Conservation (phyloP, 1,140 invertebrate genomes). For the Drosophila triauraria region DNA sequence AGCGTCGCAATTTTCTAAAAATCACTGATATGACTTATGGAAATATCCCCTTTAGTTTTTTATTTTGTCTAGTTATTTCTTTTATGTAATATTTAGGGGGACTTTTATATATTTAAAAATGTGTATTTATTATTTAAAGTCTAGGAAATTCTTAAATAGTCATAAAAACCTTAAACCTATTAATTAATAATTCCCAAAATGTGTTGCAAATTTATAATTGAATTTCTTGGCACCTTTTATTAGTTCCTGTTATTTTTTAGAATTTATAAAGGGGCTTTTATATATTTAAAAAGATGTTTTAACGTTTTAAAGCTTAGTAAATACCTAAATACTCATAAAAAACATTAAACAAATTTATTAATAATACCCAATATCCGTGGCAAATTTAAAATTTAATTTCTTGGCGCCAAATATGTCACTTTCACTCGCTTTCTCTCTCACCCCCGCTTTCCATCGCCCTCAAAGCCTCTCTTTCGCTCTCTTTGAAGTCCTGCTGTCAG, state of each 20-base stretch:
- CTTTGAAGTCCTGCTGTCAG: slow-evolving; percentile 57
- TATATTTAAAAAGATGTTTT: too few species aligned
- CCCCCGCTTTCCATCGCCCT: slow-evolving; percentile 17
- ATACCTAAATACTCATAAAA: neutral
- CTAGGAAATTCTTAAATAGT: neutral
- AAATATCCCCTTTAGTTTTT: slow-evolving; percentile 7
- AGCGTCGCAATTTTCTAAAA: neutral
- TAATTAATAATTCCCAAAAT: neutral
- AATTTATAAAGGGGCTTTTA: neutral
- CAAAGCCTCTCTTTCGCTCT: slow-evolving; percentile 42
- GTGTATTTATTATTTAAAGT: too few species aligned
- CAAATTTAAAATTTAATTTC: neutral
- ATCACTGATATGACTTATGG: neutral
- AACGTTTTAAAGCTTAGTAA: neutral
- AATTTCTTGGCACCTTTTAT: slow-evolving; percentile 13
- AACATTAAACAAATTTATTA: neutral
- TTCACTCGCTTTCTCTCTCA: slow-evolving; percentile 22
- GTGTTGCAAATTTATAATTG: neutral
- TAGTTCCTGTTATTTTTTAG: too few species aligned
- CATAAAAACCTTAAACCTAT: neutral
- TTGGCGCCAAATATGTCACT: slow-evolving; percentile 39
- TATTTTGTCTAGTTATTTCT: neutral
- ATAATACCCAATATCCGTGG: neutral
- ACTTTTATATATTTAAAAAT: too few species aligned
- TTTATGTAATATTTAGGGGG: neutral